phyloP scores from a whole-genome alignment of 2,888 invertebrate genomes.

The Oligia fasciuncula region DNA sequence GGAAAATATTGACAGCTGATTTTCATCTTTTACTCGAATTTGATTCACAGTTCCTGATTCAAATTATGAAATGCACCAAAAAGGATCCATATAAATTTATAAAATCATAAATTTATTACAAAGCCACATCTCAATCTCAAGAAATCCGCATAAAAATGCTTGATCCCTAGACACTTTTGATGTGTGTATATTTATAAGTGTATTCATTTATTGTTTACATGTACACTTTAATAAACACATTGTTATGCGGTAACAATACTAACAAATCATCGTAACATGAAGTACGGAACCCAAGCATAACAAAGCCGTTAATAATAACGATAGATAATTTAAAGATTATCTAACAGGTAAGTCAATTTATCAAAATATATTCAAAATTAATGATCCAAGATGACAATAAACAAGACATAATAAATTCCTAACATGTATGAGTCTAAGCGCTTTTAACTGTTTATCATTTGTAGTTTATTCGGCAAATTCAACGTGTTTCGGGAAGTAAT shows the following conservation, averaged over 20 bases:
- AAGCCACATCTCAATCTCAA: too few species aligned
- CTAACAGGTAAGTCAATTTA: constrained; percentile 26
- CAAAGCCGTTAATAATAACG: constrained; percentile 35
- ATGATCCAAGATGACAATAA: constrained; percentile 35
- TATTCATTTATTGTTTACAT: constrained; percentile 11
- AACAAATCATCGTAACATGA: constrained; percentile 12
- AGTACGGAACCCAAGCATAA: constrained; percentile 24
- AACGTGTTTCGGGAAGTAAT: constrained; percentile 13
- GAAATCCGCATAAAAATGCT: too few species aligned
- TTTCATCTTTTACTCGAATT: too few species aligned
- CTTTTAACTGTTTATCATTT: constrained; percentile 26
- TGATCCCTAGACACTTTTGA: too few species aligned
- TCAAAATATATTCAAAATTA: constrained; percentile 25
- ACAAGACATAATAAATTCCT: constrained; percentile 22
- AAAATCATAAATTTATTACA: too few species aligned
- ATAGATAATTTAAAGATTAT: constrained; percentile 20
- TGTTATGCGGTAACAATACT: neutral
- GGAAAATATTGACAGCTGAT: too few species aligned
- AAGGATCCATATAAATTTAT: too few species aligned
- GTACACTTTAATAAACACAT: constrained; percentile 28
- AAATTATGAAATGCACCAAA: too few species aligned
- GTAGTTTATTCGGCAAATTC: constrained; percentile 34
- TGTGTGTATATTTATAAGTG: constrained; percentile 28
- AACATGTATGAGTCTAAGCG: constrained; percentile 30
- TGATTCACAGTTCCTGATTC: too few species aligned